Evolutionary conservation across 2,797 vertebrate species (phyloP).

Genomic region (Oryzias sinensis): DNA sequence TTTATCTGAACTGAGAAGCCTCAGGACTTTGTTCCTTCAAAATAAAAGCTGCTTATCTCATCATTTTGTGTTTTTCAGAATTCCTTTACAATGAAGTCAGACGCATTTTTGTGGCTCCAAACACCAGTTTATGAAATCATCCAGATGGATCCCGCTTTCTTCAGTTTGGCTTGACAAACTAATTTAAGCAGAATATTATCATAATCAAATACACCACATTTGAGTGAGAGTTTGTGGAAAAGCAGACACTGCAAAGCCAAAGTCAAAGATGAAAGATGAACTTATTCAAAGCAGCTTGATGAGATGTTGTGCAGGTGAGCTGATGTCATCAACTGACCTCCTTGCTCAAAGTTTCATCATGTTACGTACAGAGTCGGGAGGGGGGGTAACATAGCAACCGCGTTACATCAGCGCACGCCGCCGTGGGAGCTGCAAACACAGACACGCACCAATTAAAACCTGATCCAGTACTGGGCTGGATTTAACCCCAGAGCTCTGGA

Average conservation of each 20-base stretch:
- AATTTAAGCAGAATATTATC: not conserved
- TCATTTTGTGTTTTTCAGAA: too few relatives aligned
- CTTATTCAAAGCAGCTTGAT: not conserved
- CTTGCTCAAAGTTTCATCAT: constrained; percentile 48
- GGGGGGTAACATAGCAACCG: constrained; percentile 29
- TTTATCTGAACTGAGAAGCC: too few relatives aligned
- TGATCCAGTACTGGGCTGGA: too few relatives aligned
- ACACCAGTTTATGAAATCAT: too few relatives aligned
- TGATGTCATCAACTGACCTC: constrained; percentile 12
- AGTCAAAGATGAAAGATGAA: not conserved
- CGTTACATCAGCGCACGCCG: constrained; percentile 48
- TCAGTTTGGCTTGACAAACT: too few relatives aligned
- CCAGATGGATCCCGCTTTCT: too few relatives aligned
- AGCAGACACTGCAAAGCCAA: not conserved
- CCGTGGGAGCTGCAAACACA: constrained; percentile 5
- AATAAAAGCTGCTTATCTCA: too few relatives aligned
- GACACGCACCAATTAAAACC: not conserved
- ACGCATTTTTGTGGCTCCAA: too few relatives aligned
- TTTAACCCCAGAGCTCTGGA: too few relatives aligned
- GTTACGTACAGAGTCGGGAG: not conserved
- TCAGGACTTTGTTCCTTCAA: too few relatives aligned
- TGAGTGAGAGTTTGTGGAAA: not conserved
- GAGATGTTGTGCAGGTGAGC: constrained; percentile 33
- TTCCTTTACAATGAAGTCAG: too few relatives aligned
- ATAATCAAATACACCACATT: not conserved